Conservation (phyloP, 2,888 invertebrate genomes). For the Abrostola tripartita region DNA sequence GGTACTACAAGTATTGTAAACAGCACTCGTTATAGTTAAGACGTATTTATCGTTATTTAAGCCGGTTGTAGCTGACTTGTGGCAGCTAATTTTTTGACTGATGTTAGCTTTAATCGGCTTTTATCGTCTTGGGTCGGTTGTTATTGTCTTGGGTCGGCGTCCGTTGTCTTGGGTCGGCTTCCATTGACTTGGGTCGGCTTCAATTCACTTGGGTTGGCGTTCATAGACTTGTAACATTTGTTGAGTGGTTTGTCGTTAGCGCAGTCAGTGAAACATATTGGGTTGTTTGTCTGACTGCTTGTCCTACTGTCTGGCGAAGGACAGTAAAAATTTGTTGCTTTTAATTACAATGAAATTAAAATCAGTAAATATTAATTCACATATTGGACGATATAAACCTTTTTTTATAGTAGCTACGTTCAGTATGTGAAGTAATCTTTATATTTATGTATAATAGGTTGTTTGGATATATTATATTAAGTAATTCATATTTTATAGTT, state of each 20-base stretch:
- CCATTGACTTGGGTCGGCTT: not conserved
- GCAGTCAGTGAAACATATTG: not conserved
- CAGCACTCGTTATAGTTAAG: conserved; percentile 33
- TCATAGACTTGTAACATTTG: not conserved
- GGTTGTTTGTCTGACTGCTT: not conserved
- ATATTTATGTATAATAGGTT: conserved; percentile 10
- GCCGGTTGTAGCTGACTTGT: conserved; percentile 8
- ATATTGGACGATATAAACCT: not conserved
- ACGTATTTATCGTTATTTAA: conserved; percentile 17
- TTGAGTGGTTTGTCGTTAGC: not conserved
- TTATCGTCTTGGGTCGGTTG: not conserved
- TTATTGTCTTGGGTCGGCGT: not conserved
- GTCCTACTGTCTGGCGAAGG: not conserved
- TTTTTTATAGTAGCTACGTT: not conserved
- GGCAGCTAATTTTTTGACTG: conserved; percentile 17
- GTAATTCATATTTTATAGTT: conserved; percentile 18
- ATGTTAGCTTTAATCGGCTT: not conserved
- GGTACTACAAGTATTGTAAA: conserved; percentile 61
- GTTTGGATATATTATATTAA: conserved; percentile 22
- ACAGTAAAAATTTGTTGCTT: conserved; percentile 12
- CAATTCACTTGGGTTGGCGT: not conserved
- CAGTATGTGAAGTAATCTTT: conserved; percentile 7
- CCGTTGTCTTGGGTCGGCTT: not conserved
- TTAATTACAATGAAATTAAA: conserved; percentile 14
- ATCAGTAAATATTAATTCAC: conserved; percentile 6